Evolutionary conservation across 2,888 invertebrate species (phyloP).

Genomic region (Orchestes rusci): DNA sequence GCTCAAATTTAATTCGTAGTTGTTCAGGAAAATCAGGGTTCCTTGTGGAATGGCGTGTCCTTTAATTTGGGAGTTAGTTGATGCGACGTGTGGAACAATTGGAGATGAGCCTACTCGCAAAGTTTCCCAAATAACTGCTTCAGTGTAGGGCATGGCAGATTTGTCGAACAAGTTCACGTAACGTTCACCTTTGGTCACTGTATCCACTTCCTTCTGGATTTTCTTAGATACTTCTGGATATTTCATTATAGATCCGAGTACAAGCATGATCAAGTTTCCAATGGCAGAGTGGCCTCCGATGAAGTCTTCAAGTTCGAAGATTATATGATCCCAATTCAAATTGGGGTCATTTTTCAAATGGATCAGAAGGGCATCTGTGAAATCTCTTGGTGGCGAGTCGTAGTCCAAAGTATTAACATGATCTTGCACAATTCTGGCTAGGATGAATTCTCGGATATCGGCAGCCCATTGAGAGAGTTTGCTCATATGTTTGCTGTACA

Average conservation of each 20-base stretch:
- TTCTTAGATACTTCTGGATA: constrained; percentile 57
- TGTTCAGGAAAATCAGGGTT: constrained; percentile 77
- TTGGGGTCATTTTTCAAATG: constrained; percentile 52
- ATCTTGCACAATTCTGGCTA: constrained; percentile 61
- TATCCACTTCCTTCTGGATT: constrained; percentile 64
- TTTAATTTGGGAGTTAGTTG: constrained; percentile 63
- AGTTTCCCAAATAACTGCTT: constrained; percentile 75
- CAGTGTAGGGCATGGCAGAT: constrained; percentile 66
- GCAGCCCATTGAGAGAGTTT: constrained; percentile 62
- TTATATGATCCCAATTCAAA: constrained; percentile 70
- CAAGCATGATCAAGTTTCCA: constrained; percentile 74
- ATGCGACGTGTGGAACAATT: constrained; percentile 85
- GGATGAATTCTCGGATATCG: constrained; percentile 65
- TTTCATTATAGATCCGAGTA: constrained; percentile 60
- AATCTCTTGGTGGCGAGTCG: constrained; percentile 61
- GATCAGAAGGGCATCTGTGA: constrained; percentile 70
- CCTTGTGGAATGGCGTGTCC: constrained; percentile 68
- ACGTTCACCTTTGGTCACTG: constrained; percentile 48
- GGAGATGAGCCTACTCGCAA: constrained; percentile 76
- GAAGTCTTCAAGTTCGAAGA: constrained; percentile 80
- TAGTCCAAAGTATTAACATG: constrained; percentile 47
- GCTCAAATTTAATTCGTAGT: constrained; percentile 71
- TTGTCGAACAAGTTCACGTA: constrained; percentile 60
- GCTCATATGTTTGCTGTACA: constrained; percentile 62
- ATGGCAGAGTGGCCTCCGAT: constrained; percentile 84